Evolutionary conservation across 2,888 invertebrate species (phyloP), one percentile per base, ranked within the genome.

Genomic region (Gari tellinella): DNA sequence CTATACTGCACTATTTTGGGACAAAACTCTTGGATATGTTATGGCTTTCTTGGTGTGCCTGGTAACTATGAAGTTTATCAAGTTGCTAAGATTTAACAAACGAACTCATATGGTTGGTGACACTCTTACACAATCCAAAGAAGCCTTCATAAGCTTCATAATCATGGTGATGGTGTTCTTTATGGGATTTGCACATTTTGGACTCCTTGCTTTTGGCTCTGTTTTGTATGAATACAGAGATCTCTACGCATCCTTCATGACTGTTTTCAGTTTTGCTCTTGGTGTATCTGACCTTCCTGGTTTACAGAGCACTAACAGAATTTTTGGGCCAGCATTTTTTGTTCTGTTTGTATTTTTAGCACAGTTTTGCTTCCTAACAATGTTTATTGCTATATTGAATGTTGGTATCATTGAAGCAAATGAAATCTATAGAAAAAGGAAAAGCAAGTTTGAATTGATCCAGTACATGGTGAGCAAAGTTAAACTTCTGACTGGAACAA

Each of bases 311-410:
- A 70, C 67, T 0, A 70, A 81, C 38, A 45, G 67, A 12, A 19
- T 81, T n/a, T 41, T 85, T 14, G 86, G 84, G 5, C 85, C 85
- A 19, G 10, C 73, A 4, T 86, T 67, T 58, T 85, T 82, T 68
- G 78, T 82, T 19, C 1, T 67, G 7, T 81, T 82, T 74, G 69
- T 79, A 0, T 76, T 83, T 15, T 12, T 80, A 0, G 62, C 77
- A 17, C 72, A 73, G 53, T 80, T 72, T 49, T 73, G 81, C 19
- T 75, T 83, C 38, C 51, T 87, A 31, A 77, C 78, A 0, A 61
- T 86, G 14, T 83, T 86, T 66, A 70, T 82, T 10, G 75, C 83
- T 5, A 83, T 86, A 56, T 51, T 85, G 0, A 78, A 80, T 41
- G 70, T 79, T 66, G 82, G 76, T 5, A 81, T 82, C 14, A 63